Evolutionary conservation across 2,797 vertebrate species (phyloP).

Genomic region (Sphenopsis melanotis): DNA sequence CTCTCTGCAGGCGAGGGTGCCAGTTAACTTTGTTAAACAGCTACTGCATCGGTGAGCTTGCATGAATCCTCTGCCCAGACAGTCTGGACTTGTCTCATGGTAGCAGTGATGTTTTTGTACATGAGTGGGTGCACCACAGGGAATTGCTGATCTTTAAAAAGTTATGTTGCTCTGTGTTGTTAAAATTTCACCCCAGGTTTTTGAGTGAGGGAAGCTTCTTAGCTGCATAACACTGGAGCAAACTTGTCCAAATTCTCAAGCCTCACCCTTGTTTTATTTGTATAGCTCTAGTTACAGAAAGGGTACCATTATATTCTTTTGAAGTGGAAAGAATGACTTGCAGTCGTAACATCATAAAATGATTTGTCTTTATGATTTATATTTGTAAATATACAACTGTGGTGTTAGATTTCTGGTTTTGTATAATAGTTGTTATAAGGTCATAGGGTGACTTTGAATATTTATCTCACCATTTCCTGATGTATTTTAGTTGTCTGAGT

Average conservation of each 20-base stretch:
- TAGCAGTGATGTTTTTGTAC: neutral
- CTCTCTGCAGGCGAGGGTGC: accelerated
- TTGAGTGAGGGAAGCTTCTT: neutral
- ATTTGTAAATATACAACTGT: neutral
- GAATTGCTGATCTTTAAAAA: neutral
- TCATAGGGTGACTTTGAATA: neutral
- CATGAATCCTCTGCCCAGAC: neutral
- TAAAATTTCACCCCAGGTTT: neutral
- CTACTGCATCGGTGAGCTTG: neutral
- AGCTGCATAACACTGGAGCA: neutral
- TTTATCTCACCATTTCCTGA: neutral
- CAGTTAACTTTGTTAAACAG: neutral
- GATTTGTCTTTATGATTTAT: neutral
- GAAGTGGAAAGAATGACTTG: neutral
- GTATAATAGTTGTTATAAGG: neutral
- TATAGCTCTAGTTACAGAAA: neutral
- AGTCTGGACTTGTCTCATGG: neutral
- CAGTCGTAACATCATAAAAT: neutral
- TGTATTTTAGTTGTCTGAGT: neutral
- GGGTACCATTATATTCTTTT: neutral
- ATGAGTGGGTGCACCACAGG: neutral
- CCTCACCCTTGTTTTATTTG: neutral
- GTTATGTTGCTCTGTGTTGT: neutral
- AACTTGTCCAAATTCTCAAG: neutral
- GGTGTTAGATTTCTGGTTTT: neutral